A percentile compares a stretch with the other conserved stretches of the same genome.
Evolutionary conservation across 2,113 vertebrate species (phyloP).

Genomic region (Illadopsis cleaveri): DNA sequence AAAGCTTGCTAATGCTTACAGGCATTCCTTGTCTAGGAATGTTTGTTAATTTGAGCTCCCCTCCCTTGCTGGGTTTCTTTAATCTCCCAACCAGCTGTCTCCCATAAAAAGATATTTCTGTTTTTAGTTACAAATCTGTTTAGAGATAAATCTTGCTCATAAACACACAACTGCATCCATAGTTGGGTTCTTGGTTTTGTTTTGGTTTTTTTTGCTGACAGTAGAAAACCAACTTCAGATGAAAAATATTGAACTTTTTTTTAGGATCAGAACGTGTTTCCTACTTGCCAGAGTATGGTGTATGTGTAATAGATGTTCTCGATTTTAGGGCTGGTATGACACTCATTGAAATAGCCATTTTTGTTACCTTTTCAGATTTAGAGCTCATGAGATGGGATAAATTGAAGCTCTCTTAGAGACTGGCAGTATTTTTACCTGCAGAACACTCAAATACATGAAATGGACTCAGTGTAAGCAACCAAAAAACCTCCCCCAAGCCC

Average conservation of each 20-base stretch:
- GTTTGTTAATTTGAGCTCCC: conserved; percentile 78
- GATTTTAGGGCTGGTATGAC: not conserved
- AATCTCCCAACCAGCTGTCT: conserved; percentile 83
- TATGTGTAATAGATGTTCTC: not conserved
- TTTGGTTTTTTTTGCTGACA: conserved; percentile 61
- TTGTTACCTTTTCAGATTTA: conserved; percentile 15
- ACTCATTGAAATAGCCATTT: not conserved
- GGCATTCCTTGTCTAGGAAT: conserved; percentile 76
- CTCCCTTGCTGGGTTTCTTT: conserved; percentile 74
- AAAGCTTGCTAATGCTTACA: conserved; percentile 73
- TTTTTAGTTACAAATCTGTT: conserved; percentile 86
- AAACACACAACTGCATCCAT: conserved; percentile 75
- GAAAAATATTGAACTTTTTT: conserved; percentile 69
- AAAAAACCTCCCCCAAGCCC: not conserved
- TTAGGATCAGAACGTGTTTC: conserved; percentile 47
- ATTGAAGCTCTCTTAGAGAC: not conserved
- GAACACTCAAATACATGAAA: not conserved
- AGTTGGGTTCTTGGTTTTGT: not conserved
- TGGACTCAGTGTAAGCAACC: not conserved
- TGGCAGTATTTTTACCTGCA: not conserved
- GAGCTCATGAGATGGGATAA: not conserved
- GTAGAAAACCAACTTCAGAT: conserved; percentile 71
- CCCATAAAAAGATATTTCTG: conserved; percentile 84
- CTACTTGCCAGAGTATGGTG: not conserved
- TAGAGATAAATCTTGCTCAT: conserved; percentile 80